Base-by-base conservation (phyloP, 2,797 vertebrate species). In the Picus viridis region DNA sequence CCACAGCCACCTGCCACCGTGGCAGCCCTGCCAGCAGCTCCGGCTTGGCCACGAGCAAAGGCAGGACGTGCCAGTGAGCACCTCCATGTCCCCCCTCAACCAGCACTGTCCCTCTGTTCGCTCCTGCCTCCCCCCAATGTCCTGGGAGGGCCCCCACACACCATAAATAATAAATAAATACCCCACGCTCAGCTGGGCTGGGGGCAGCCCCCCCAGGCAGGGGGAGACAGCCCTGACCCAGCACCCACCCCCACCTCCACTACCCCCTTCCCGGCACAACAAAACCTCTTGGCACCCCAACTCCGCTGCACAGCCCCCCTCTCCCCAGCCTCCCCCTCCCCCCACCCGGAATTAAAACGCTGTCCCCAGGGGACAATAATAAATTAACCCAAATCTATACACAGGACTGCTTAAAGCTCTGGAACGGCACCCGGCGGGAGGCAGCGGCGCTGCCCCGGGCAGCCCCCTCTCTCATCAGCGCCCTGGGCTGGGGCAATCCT, bases 101-200 rank as follows among this genome's bases (percentile, higher is more conserved):
- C 71, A 74, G 76, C 80, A 88, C 34, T 1, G 5, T 56, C 69
- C 82, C 82, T 36, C 56, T 3, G 6, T 58, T 65, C 88, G 49
- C 56, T 77, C 32, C 67, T 12, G 51, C 71, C 41, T 43, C 41
- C 11, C 68, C 62, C 20, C 39, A 39, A 6, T 6, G 13, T 57
- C 84, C 88, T 3, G 4, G 88, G 86, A 80, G 89, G 93, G 92
- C 89, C 85, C 84, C 91, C 70, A 51, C 65, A 32, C 2, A 2
- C 93, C 93, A 97, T 97, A 97, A 96, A 97, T 96, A 97, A 97
- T 94, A 95, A 96, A 97, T 97, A 97, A 97, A 96, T 96, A 96
- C 88, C 90, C 92, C 91, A 76, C 39, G 2, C 86, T 86, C 61
- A 82, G 90, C 83, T 13, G 6, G 83, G 86, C 92, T 24, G 20